phyloP scores from a whole-genome alignment of 2,113 vertebrate species.

The Aspidoscelis tigris region DNA sequence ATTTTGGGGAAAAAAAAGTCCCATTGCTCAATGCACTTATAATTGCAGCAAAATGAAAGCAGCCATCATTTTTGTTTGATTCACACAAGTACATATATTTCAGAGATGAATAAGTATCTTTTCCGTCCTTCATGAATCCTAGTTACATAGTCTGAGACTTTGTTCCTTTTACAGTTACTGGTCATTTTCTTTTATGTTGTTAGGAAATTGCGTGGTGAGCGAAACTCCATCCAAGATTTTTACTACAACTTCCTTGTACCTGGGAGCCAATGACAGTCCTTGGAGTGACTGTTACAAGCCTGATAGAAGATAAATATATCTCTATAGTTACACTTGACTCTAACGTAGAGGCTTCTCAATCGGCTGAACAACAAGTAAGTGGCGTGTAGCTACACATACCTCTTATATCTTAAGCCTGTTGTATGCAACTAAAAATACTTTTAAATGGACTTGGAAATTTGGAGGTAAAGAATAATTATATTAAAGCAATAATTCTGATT shows the following conservation, averaged over 20 bases:
- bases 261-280: neutral
- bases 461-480: neutral
- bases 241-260: conserved; percentile 13
- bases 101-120: neutral
- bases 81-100: neutral
- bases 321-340: neutral
- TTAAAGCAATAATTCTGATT: neutral
- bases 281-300: neutral
- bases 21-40: no score
- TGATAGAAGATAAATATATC: no score
- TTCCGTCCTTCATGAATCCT: neutral
- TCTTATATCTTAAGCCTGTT: neutral
- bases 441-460: neutral
- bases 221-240: neutral
- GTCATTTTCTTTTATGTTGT: neutral
- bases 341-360: neutral
- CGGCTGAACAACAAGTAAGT: neutral
- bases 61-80: no score
- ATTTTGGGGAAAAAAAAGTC: no score
- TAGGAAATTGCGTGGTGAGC: neutral
- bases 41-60: no score
- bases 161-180: neutral
- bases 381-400: neutral
- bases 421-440: neutral
- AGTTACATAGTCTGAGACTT: neutral